These are phyloP conservation scores for Hydroisotoma schaefferi DNA, from an alignment of 2,888 invertebrate genomes.

Conservation along the genomic window DNA sequence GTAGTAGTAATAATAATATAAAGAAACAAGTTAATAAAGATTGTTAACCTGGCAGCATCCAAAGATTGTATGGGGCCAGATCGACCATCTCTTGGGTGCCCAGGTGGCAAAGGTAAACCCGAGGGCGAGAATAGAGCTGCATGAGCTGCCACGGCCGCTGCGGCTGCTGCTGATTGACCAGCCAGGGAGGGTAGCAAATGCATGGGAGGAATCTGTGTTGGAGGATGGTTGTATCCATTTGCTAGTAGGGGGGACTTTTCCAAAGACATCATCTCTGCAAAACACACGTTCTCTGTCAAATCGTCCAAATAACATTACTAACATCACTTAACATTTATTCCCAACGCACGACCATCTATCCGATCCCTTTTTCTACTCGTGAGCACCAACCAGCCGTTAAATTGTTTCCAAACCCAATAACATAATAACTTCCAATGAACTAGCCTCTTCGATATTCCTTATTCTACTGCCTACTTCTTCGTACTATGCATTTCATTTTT, in stretches of 20 bases:
- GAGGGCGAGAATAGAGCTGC: slow-evolving; percentile 84
- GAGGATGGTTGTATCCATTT: slow-evolving; percentile 91
- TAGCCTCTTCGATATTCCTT: no score
- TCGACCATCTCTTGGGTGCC: slow-evolving; percentile 73
- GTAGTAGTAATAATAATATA: background rate
- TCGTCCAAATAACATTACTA: no score
- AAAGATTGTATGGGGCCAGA: slow-evolving; percentile 61
- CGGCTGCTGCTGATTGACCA: slow-evolving; percentile 51
- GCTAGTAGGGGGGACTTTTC: slow-evolving; percentile 88
- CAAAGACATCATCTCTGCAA: slow-evolving; percentile 58
- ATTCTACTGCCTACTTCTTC: no score
- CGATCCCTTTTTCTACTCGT: no score
- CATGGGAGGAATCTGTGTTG: slow-evolving; percentile 86
- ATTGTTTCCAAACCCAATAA: no score
- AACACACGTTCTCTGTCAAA: no score
- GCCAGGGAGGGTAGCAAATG: slow-evolving; percentile 81
- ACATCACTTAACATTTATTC: no score
- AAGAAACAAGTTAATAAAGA: background rate
- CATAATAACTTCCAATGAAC: no score
- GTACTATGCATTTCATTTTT: no score
- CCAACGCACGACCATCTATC: no score
- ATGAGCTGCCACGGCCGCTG: slow-evolving; percentile 57
- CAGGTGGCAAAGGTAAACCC: slow-evolving; percentile 67
- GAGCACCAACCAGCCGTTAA: no score
- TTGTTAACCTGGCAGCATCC: slow-evolving; percentile 80